Base-by-base conservation (phyloP, 2,113 vertebrate species). In the Acrocephalus kingi region DNA sequence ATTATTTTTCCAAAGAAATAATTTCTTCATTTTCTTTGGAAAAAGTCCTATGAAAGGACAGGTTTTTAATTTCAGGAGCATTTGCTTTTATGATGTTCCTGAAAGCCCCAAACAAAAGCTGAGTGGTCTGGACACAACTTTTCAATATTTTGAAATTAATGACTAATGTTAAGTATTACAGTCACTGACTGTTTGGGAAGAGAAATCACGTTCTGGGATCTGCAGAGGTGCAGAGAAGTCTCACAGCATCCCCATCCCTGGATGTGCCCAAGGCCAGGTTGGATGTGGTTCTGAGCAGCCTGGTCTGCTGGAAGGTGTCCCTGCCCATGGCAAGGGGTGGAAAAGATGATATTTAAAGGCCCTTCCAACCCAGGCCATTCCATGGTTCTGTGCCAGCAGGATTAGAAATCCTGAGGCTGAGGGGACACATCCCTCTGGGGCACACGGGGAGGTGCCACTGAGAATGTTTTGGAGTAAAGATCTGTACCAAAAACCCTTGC, bases 391-490 rank as follows among this genome's bases (percentile, higher is more conserved):
- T 22, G 63, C 27, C 48, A 35, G 58, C 68, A 55, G 55, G 51
- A 45, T 28, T 4, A 4, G 13, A 41, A 48, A 52, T 20, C 77
- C 77, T 24, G 22, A 16, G 16, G 24, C n/a, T 46, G 37, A 71
- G 28, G 43, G 61, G 64, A 75, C 5, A 9, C 55, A 20, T 27
- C 48, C 0, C 46, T 20, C 55, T 28, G 63, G 45, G 15, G 62
- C 82, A 28, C 4, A 0, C 1, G 18, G 28, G 13, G 33, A 51
- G 19, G 10, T 15, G 33, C 33, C 39, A 4, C 21, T 2, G 0
- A 5, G 54, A 20, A 37, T 2, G 13, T 19, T 77, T 24, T 27
- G 39, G 71, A 73, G 19, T 35, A 6, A 48, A 87, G 41, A 24
- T 19, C 59, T 61, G 49, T 3, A 48, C 33, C n/a, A 31, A 64